Evolutionary conservation across 2,113 vertebrate genomes (phyloP).

Genomic region (Thinocorus orbignyianus): DNA sequence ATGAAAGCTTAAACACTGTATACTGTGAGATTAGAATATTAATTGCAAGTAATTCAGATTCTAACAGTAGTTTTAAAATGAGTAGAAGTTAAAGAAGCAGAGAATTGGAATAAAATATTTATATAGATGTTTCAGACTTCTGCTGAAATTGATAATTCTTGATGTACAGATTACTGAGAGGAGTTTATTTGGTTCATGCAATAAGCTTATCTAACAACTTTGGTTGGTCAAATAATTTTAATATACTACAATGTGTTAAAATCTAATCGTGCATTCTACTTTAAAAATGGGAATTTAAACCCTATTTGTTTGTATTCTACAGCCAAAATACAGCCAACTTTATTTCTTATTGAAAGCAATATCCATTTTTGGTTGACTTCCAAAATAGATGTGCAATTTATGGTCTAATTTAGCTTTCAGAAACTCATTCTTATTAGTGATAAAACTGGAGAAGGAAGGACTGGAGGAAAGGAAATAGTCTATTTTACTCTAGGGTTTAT

Average conservation of each 20-base stretch:
- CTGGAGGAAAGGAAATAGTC: neutral
- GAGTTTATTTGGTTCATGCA: neutral
- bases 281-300: neutral
- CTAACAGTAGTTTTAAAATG: neutral
- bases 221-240: rapidly evolving
- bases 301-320: neutral
- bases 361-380: neutral
- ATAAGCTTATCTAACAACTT: neutral
- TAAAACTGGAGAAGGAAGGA: neutral
- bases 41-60: neutral
- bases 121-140: neutral
- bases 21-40: neutral
- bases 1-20: neutral
- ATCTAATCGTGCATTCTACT: neutral
- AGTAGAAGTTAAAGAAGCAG: neutral
- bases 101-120: neutral
- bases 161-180: neutral
- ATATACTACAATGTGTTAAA: neutral
- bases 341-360: neutral
- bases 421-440: neutral
- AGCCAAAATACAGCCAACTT: neutral
- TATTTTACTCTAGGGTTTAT: neutral
- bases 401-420: neutral
- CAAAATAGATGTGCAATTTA: neutral
- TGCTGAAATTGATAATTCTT: neutral